Evolutionary conservation across 2,888 invertebrate species (phyloP), one percentile per base, ranked within the genome.

Genomic region (Philhelius pedissequus): DNA sequence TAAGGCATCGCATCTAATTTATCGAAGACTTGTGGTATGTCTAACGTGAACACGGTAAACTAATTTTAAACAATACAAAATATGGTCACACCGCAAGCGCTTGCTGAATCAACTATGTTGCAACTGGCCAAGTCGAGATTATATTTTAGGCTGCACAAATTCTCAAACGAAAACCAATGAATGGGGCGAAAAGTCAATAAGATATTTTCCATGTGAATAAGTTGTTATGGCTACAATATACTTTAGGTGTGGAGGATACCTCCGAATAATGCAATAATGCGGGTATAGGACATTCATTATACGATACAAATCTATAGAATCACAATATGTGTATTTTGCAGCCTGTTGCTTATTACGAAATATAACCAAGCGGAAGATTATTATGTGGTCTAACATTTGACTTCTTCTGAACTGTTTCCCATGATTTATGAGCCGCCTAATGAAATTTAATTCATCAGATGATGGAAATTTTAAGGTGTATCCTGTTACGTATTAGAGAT

Each of bases 361-460:
- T 50, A 54, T n/a, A 9, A 22, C 27, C 35, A 38, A 32, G 40
- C n/a, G 3, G 52, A 45, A 30, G 52, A 58, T 50, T 78, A 48
- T 48, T 48, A 56, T 35, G 58, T 38, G 56, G 58, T 40, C 50
- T 48, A 35, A 25, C 68, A 69, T 79, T 62, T 79, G 77, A 81
- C 81, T 77, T 66, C 40, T 62, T 52, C 56, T 77, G 76, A 76
- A 77, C 64, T 66, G 30, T 35, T 66, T 38, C n/a, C 40, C 27
- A 68, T 71, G 81, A 81, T 77, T 52, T 71, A 81, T 60, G 81
- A 30, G 66, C 27, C 60, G 40, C 64, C 58, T 60, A 76, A 81
- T 81, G 66, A 60, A 71, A 77, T 77, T n/a, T 75, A 80, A 69
- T 70, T 52, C 71, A 66, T 71, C 60, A 77, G 66, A 66, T 64